A percentile compares a stretch with the other conserved stretches of the same genome.
These are phyloP conservation scores for Yponomeuta evonymella DNA, from an alignment of 2,888 invertebrate species.

Conservation along the genomic window DNA sequence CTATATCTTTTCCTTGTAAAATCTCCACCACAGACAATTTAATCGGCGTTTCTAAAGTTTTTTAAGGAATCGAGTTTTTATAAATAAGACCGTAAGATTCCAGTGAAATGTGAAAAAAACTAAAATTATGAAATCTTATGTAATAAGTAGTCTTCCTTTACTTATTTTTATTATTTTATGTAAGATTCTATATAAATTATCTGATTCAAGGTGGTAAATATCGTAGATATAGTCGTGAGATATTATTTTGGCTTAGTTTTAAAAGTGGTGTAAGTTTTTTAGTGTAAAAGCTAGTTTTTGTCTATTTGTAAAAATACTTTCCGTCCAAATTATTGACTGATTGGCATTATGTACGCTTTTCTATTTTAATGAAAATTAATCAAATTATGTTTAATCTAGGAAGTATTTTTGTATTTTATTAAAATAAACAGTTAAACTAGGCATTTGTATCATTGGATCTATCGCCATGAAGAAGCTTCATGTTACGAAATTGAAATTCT, in stretches of 20 bases:
- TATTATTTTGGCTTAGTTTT: background rate
- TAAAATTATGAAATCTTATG: too few species aligned
- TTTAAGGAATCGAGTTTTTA: too few species aligned
- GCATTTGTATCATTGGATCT: background rate
- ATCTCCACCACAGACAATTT: too few species aligned
- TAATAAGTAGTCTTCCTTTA: background rate
- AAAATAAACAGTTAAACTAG: conserved; percentile 7
- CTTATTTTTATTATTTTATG: background rate
- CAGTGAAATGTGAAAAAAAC: too few species aligned
- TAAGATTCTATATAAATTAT: background rate
- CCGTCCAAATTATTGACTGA: conserved; percentile 68
- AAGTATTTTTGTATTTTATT: conserved; percentile 11
- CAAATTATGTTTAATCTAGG: conserved; percentile 34
- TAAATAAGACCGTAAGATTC: too few species aligned
- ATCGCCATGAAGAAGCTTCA: background rate
- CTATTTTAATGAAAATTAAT: conserved; percentile 29
- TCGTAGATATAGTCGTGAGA: too few species aligned
- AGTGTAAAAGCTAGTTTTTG: background rate
- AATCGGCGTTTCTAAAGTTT: too few species aligned
- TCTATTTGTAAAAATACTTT: conserved; percentile 16
- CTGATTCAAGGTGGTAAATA: too few species aligned
- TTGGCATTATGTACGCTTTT: conserved; percentile 42
- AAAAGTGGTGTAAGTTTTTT: background rate
- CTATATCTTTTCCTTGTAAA: too few species aligned
- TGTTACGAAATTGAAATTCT: too few species aligned